phyloP scores from a whole-genome alignment of 2,113 vertebrate genomes.

The Athene noctua region DNA sequence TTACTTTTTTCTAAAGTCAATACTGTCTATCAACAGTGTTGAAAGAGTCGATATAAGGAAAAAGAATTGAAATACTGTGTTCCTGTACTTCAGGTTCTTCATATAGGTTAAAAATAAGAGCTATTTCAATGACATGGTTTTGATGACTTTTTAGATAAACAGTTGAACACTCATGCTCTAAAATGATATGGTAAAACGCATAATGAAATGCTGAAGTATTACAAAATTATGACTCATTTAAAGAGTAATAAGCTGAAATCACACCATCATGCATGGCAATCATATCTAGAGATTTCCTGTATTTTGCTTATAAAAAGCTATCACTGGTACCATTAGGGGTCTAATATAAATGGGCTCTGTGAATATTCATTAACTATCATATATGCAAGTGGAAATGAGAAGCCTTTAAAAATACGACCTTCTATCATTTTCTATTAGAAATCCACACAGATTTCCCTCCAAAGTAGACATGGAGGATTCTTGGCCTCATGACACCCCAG shows the following conservation, averaged over 20 bases:
- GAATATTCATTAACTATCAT: background rate
- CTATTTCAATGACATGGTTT: background rate
- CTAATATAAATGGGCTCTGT: background rate
- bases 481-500: accelerated
- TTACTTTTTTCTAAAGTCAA: background rate
- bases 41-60: background rate
- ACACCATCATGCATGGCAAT: background rate
- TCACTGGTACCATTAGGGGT: background rate
- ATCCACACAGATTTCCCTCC: background rate
- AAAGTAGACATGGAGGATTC: background rate
- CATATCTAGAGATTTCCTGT: background rate
- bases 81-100: background rate
- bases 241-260: constrained; percentile 14
- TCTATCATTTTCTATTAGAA: background rate
- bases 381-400: background rate
- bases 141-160: background rate
- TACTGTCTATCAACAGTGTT: background rate
- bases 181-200: background rate
- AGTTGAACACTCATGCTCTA: background rate
- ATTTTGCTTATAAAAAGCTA: background rate
- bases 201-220: background rate
- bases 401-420: background rate
- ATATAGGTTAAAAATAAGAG: background rate
- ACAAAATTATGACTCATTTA: background rate
- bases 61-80: background rate